Base-by-base conservation (phyloP, 2,113 vertebrate species). In the Coreoperca whiteheadi region DNA sequence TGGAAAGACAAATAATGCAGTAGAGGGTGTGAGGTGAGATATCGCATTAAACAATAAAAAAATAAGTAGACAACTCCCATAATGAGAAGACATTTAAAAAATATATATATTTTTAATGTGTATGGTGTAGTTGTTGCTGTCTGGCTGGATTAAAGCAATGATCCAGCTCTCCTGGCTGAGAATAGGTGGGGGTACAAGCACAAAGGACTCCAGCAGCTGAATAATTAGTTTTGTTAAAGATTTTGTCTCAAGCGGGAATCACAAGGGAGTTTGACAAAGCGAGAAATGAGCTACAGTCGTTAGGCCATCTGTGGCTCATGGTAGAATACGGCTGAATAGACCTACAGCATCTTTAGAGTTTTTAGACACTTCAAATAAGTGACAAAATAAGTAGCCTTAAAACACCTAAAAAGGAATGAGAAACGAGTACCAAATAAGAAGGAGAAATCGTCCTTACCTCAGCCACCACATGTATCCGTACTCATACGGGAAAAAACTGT, bases 391-490 rank as follows among this genome's bases (percentile, higher is more conserved):
- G 6, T 32, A n/a, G n/a, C n/a, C n/a, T n/a, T n/a, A 10, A 2
- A 25, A 61, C 21, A 41, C 18, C 0, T 3, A 8, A 3, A 53
- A 59, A 41, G 39, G 6, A 1, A n/a, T 3, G 11, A 3, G 10
- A 6, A n/a, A n/a, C 14, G 10, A 50, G 18, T 8, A 18, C 46
- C 46, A 39, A n/a, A 21, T 28, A 15, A 41, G 11, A 7, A 11
- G 10, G 32, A 5, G 39, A 46, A 20, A 16, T 28, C 5, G 20
- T 11, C 3, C 72, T 95, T 94, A 97, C 97, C 98, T 98, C 91
- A 99, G 95, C 97, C 97, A 97, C 97, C 97, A 97, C 97, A 98
- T 97, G 94, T 97, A 98, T 88, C 94, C 95, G 89, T 97, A 97
- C 77, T 98, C 96, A 84, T 97, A 97, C 0, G 97, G 97, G 85